Conservation (phyloP, 2,888 invertebrate genomes). For the Baronia brevicornis region DNA sequence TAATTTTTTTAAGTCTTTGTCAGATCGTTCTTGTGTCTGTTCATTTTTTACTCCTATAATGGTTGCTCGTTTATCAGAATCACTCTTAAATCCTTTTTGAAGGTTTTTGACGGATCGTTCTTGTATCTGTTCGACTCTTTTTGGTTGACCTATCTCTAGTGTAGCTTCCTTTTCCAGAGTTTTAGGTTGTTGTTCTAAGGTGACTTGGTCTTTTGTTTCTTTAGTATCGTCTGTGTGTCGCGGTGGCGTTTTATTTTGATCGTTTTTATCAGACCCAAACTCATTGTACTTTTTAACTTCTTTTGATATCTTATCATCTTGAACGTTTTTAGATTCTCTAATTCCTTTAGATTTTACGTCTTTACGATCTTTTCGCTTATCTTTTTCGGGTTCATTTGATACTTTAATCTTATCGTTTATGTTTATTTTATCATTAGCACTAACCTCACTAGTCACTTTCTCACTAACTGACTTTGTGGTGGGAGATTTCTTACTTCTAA, state of each 20-base stretch:
- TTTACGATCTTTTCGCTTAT: slow-evolving; percentile 12
- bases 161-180: too few relatives aligned
- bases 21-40: too few relatives aligned
- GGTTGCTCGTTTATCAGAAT: too few relatives aligned
- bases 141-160: too few relatives aligned
- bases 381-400: slow-evolving; percentile 11
- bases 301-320: slow-evolving; percentile 16
- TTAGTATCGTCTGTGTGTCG: too few relatives aligned
- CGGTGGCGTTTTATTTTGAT: too few relatives aligned
- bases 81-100: too few relatives aligned
- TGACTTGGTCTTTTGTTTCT: slow-evolving; percentile 1
- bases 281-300: slow-evolving; percentile 15
- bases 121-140: too few relatives aligned
- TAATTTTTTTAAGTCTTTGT: background rate
- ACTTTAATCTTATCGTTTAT: slow-evolving; percentile 13
- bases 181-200: background rate
- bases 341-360: slow-evolving; percentile 10
- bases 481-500: slow-evolving; percentile 56
- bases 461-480: slow-evolving; percentile 49
- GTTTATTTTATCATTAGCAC: slow-evolving; percentile 33
- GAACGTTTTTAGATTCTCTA: slow-evolving; percentile 1
- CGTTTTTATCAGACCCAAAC: slow-evolving; percentile 10
- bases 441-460: slow-evolving; percentile 36
- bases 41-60: too few relatives aligned
- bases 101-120: too few relatives aligned